A percentile compares a stretch with the other conserved stretches of the same genome.
These are phyloP conservation scores for Drosophila navojoa DNA, from an alignment of 1,140 invertebrate species.

Conservation along the genomic window DNA sequence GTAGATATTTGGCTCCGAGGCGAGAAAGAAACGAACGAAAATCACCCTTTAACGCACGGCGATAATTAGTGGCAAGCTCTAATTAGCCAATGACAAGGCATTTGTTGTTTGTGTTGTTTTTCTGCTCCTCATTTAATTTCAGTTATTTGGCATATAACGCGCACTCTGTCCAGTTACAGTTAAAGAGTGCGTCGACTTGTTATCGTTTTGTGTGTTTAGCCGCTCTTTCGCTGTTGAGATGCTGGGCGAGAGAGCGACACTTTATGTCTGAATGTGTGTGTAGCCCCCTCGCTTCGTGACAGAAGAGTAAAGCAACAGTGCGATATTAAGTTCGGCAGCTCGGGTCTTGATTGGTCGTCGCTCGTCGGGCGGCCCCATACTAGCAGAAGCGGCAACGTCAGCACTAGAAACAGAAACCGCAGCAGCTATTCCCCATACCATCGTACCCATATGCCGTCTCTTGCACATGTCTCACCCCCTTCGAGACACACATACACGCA, in stretches of 20 bases:
- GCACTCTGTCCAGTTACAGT: background rate
- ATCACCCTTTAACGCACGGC: constrained; percentile 46
- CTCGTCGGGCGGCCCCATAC: constrained; percentile 41
- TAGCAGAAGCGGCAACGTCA: background rate
- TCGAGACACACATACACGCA: background rate
- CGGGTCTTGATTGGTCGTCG: constrained; percentile 71
- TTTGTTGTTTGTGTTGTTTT: constrained; percentile 13
- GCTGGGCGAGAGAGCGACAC: constrained; percentile 17
- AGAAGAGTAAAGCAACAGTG: constrained; percentile 69
- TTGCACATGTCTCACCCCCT: constrained; percentile 1
- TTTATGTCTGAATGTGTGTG: no score
- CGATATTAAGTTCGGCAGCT: constrained; percentile 38
- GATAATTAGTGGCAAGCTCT: constrained; percentile 56
- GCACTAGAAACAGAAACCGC: no score
- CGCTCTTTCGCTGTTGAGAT: constrained; percentile 48
- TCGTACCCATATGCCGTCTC: background rate
- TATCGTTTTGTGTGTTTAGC: background rate
- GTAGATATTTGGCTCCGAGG: background rate
- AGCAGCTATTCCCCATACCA: constrained; percentile 12
- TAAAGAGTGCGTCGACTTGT: constrained; percentile 19
- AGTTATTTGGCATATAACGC: constrained; percentile 46
- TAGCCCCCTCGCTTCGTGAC: constrained; percentile 8
- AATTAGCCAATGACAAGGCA: constrained; percentile 76
- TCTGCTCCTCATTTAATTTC: background rate
- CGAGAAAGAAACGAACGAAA: constrained; percentile 13